phyloP scores from a whole-genome alignment of 2,888 invertebrate species.

The Xestia sexstrigata region DNA sequence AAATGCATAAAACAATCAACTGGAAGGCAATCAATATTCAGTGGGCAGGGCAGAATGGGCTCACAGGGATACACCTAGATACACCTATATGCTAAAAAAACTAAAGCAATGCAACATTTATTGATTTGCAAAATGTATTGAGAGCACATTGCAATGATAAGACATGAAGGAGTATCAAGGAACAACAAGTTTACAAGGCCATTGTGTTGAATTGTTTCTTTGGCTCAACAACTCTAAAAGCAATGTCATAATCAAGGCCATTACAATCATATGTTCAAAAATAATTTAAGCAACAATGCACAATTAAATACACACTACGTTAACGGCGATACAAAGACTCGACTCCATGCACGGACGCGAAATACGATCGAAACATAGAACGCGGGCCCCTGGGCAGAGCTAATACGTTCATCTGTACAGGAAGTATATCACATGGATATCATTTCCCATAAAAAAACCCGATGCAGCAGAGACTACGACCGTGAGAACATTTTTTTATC shows the following conservation, averaged over 20 bases:
- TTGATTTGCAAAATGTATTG: conserved; percentile 41
- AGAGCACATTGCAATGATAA: conserved; percentile 52
- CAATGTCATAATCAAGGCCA: conserved; percentile 88
- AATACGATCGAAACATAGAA: conserved; percentile 59
- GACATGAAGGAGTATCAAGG: conserved; percentile 63
- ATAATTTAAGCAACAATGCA: conserved; percentile 44
- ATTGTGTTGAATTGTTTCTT: conserved; percentile 69
- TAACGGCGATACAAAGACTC: conserved; percentile 57
- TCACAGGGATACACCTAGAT: conserved; percentile 13
- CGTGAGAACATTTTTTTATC: conserved; percentile 84
- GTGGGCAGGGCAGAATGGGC: conserved; percentile 31
- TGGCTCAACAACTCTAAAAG: conserved; percentile 59
- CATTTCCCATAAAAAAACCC: conserved; percentile 71
- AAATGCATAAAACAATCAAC: conserved; percentile 34
- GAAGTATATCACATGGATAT: conserved; percentile 79
- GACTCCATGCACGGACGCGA: conserved; percentile 56
- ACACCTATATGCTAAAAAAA: neutral
- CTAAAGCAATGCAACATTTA: conserved; percentile 30
- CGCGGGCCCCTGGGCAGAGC: conserved; percentile 62
- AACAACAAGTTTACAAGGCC: conserved; percentile 73
- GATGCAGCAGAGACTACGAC: conserved; percentile 73
- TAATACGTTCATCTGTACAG: conserved; percentile 75
- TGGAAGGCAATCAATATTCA: conserved; percentile 48
- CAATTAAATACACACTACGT: conserved; percentile 29
- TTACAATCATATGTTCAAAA: conserved; percentile 74